Percentiles rank a stretch among this genome's conserved stretches.
Conservation (phyloP, 2,113 vertebrate species). For the Myrmophylax atrothorax region DNA sequence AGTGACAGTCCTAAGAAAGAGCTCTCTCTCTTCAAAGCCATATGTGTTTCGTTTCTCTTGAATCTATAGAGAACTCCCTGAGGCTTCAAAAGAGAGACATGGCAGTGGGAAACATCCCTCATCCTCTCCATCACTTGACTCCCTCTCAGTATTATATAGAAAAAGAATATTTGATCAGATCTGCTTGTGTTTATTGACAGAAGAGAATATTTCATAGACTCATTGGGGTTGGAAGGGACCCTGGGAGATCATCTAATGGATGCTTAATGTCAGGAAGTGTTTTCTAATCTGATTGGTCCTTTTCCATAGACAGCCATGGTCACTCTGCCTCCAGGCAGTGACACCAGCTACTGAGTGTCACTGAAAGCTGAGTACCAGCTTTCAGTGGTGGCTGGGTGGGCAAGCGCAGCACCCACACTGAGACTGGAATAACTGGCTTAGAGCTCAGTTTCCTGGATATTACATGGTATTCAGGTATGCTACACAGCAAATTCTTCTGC, state of each 20-base stretch:
- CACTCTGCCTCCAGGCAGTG: constrained; percentile 3
- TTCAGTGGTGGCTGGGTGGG: neutral
- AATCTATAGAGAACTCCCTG: neutral
- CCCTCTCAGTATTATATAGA: neutral
- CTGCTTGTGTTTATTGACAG: constrained; percentile 50
- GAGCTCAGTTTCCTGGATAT: neutral
- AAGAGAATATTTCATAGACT: constrained; percentile 49
- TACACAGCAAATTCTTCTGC: neutral
- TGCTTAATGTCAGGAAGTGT: constrained; percentile 14
- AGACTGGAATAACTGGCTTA: neutral
- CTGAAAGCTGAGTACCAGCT: no score
- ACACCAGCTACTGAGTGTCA: neutral
- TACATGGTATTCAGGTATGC: accelerated
- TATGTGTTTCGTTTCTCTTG: neutral
- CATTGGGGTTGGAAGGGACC: neutral
- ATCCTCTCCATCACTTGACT: neutral
- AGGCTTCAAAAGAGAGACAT: neutral
- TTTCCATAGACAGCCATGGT: neutral
- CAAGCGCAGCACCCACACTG: neutral
- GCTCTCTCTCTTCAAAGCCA: neutral
- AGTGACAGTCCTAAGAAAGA: neutral
- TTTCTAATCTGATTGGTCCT: constrained; percentile 29
- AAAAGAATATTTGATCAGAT: constrained; percentile 55
- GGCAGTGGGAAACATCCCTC: neutral
- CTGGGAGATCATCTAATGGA: constrained; percentile 44